These are phyloP conservation scores for Adineta ricciae DNA, from an alignment of 2,888 invertebrate genomes.

Conservation along the genomic window DNA sequence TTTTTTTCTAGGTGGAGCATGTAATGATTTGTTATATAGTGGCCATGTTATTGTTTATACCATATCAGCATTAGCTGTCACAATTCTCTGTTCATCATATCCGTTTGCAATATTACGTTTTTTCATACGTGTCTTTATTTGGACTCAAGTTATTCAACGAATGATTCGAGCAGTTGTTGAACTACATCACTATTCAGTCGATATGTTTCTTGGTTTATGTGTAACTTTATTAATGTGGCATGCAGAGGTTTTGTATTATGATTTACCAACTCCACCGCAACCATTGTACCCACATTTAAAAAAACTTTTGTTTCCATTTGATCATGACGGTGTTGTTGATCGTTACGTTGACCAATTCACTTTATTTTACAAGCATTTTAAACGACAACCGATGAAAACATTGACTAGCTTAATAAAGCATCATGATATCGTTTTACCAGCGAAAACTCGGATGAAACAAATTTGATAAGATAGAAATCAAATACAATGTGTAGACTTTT, in stretches of 20 bases:
- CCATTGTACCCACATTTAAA: background rate
- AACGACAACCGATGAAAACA: background rate
- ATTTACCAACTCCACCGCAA: background rate
- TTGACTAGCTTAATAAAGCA: background rate
- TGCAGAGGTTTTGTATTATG: background rate
- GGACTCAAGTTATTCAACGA: background rate
- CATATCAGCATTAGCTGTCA: background rate
- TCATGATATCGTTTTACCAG: background rate
- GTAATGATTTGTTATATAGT: background rate
- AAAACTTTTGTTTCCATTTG: background rate
- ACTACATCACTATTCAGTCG: constrained; percentile 15
- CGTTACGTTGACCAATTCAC: background rate
- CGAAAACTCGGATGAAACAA: background rate
- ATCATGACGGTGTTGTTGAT: background rate
- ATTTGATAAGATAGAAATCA: background rate
- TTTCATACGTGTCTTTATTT: background rate
- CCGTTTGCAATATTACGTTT: background rate
- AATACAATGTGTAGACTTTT: too few species aligned
- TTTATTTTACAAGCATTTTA: background rate
- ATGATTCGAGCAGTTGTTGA: background rate
- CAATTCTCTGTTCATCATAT: background rate
- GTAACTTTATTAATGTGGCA: constrained; percentile 11
- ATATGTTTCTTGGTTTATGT: constrained; percentile 21
- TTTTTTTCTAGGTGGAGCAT: background rate
- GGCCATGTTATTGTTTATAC: constrained; percentile 7